phyloP scores from a whole-genome alignment of 2,888 invertebrate genomes.

The Drosophila greeni region DNA sequence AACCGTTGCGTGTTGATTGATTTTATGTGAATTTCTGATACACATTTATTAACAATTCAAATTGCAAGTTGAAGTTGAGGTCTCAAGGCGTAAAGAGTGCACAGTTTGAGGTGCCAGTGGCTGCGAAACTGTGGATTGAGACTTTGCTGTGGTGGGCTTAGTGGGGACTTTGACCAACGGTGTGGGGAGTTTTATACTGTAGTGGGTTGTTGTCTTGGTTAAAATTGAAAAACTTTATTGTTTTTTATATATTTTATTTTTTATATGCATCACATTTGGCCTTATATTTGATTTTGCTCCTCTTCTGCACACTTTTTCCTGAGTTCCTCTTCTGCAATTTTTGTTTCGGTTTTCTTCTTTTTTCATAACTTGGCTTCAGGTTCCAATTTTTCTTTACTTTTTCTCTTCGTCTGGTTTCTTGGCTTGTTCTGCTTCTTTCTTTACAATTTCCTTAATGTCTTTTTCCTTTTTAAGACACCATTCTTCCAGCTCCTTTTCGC shows the following conservation, averaged over 20 bases:
- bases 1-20: slow-evolving; percentile 44
- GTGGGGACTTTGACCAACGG: neutral
- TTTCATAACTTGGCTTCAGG: neutral
- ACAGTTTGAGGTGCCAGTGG: slow-evolving; percentile 8
- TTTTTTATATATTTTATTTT: neutral
- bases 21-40: slow-evolving; percentile 50
- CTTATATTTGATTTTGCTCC: neutral
- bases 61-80: slow-evolving; percentile 43
- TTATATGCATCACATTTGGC: neutral
- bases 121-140: neutral
- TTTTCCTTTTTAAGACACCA: slow-evolving; percentile 23
- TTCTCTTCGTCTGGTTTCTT: slow-evolving; percentile 4
- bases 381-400: neutral
- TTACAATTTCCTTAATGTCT: neutral
- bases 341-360: neutral
- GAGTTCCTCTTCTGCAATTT: neutral
- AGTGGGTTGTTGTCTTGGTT: neutral
- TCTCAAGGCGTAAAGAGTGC: slow-evolving; percentile 20
- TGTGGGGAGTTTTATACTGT: neutral
- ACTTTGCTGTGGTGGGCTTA: neutral
- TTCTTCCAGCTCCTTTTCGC: slow-evolving; percentile 3
- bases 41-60: slow-evolving; percentile 69
- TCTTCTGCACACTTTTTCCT: too few species aligned
- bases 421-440: neutral
- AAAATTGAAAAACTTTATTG: neutral